Base-by-base conservation (phyloP, 2,888 invertebrate genomes). In the Drosophila heteroneura region DNA sequence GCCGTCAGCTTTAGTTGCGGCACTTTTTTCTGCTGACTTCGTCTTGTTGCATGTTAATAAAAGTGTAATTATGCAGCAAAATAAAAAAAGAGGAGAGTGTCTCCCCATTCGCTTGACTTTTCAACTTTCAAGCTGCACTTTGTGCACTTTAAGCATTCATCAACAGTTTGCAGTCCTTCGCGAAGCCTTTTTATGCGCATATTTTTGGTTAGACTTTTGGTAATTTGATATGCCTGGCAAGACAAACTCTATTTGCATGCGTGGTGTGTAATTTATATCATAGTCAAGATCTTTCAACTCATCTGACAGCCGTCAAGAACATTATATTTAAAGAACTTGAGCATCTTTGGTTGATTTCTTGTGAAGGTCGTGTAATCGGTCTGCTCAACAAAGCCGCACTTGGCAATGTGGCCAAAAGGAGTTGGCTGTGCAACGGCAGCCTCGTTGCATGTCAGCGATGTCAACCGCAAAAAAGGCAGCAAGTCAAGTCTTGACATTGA, bases 121-220 rank as follows among this genome's bases (percentile, higher is more conserved):
- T 62, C 59, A 59, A 63, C 69, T 53, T 37, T 35, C 35, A 19
- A 51, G 37, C 47, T 57, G 53, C 74, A 51, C 35, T 58, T 47
- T 51, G 56, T 57, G 53, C 74, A 51, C 32, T 58, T 52, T 56
- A 51, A 28, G 62, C 57, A 30, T 39, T 41, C n/a, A 22, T 26
- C 35, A 47, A 47, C 26, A 47, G 7, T 9, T 47, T 47, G 37
- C 33, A 12, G 37, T 47, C 37, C 47, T 7, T 26, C 47, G 44
- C 52, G 75, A 70, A 81, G 78, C 81, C 78, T 28, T 70, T 71
- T 70, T 59, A 72, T 85, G 74, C 70, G 69, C 89, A 84, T 84
- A 89, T 71, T 79, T 89, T 89, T 85, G 87, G 82, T 84, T 82
- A 74, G 77, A 60, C 83, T 66, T 64, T 64, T 66, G 82, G 85